These are phyloP conservation scores for Amblyjoppa fuscipennis DNA, from an alignment of 2,888 invertebrate species.

Conservation along the genomic window DNA sequence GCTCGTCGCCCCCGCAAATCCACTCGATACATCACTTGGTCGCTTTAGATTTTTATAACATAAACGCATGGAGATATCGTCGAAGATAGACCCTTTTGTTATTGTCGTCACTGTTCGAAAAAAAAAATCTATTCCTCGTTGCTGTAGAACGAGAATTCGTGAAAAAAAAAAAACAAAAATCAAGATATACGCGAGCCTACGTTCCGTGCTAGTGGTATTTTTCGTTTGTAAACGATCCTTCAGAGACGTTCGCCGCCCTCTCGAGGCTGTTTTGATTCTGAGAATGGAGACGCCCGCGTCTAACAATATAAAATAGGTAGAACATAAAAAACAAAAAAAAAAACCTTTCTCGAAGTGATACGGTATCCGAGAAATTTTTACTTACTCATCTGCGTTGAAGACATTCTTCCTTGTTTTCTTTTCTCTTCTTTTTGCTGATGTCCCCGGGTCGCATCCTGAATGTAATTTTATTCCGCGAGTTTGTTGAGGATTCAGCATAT, in stretches of 20 bases:
- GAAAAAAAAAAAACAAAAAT: slow-evolving; percentile 17
- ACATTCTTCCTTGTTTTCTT: neutral
- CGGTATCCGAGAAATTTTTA: slow-evolving; percentile 28
- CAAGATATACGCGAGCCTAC: slow-evolving; percentile 29
- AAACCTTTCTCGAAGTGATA: slow-evolving; percentile 43
- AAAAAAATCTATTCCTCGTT: slow-evolving; percentile 44
- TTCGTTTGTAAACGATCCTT: slow-evolving; percentile 38
- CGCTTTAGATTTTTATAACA: slow-evolving; percentile 40
- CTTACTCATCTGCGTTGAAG: slow-evolving; percentile 26
- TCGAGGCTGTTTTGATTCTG: slow-evolving; percentile 56
- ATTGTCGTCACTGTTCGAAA: slow-evolving; percentile 72
- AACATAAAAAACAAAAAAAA: slow-evolving; percentile 50
- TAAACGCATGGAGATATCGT: slow-evolving; percentile 32
- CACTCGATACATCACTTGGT: neutral
- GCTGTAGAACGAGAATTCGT: slow-evolving; percentile 36
- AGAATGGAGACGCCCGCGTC: slow-evolving; percentile 47
- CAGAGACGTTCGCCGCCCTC: neutral
- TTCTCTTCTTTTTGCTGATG: slow-evolving; percentile 25
- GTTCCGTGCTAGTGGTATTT: slow-evolving; percentile 42
- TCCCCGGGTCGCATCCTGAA: slow-evolving; percentile 11
- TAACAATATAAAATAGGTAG: slow-evolving; percentile 64
- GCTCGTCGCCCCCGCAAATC: neutral
- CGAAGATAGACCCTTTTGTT: slow-evolving; percentile 79
- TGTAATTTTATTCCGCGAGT: neutral
- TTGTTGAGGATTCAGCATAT: slow-evolving; percentile 12